Percentiles rank a stretch among this genome's conserved stretches.
phyloP scores from a whole-genome alignment of 1,140 invertebrate genomes.

The Antheraea mylitta region DNA sequence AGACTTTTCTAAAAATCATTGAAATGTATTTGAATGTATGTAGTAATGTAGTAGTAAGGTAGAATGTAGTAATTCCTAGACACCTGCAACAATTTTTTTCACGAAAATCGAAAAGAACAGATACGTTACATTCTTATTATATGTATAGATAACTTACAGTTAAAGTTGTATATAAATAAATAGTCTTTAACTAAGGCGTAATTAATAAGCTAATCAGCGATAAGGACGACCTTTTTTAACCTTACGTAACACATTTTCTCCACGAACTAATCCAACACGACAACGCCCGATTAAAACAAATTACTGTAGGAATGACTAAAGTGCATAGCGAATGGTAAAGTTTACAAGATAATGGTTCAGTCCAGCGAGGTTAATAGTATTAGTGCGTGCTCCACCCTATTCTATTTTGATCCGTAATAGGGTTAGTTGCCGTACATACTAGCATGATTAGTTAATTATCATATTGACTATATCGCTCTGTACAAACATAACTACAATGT shows the following conservation, averaged over 20 bases:
- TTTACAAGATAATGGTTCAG: slow-evolving; percentile 35
- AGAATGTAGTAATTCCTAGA: too few relatives aligned
- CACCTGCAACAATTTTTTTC: too few relatives aligned
- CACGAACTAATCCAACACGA: slow-evolving; percentile 18
- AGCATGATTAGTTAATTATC: slow-evolving; percentile 1
- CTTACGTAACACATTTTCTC: neutral
- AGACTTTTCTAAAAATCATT: too few relatives aligned
- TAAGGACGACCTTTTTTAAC: neutral
- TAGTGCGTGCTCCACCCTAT: slow-evolving; percentile 26
- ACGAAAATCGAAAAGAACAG: too few relatives aligned
- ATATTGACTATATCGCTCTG: neutral
- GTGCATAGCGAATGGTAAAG: slow-evolving; percentile 38
- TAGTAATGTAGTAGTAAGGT: too few relatives aligned
- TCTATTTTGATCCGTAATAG: slow-evolving; percentile 11
- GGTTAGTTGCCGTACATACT: slow-evolving; percentile 2
- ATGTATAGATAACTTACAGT: too few relatives aligned
- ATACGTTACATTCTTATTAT: too few relatives aligned
- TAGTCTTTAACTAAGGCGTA: too few relatives aligned
- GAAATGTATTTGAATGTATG: too few relatives aligned
- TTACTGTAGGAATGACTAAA: slow-evolving; percentile 36
- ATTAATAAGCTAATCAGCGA: too few relatives aligned
- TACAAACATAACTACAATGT: neutral
- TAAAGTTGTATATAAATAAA: too few relatives aligned
- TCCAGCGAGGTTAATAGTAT: slow-evolving; percentile 37
- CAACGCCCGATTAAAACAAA: slow-evolving; percentile 33